Percentiles rank a stretch among this genome's conserved stretches.
Conservation (phyloP, 2,797 vertebrate species). For the Parauchenoglanis ngamensis region DNA sequence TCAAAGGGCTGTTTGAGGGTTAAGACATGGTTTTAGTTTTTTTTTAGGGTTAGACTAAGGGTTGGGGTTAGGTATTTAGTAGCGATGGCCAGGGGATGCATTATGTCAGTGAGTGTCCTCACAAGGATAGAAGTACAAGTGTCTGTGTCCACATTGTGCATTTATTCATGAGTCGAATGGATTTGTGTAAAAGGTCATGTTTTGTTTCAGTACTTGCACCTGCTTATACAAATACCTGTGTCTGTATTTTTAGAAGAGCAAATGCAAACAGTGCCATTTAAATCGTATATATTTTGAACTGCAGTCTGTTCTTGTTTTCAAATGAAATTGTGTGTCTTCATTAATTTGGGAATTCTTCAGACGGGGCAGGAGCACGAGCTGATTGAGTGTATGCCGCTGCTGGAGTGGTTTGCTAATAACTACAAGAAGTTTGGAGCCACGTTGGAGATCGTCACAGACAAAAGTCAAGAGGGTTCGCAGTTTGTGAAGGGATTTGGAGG, state of each 20-base stretch:
- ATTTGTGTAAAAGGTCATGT: slow-evolving; percentile 21
- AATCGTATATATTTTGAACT: neutral
- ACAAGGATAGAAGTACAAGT: too few relatives aligned
- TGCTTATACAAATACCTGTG: neutral
- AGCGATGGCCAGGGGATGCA: too few relatives aligned
- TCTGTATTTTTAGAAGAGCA: neutral
- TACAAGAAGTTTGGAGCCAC: slow-evolving; percentile 99
- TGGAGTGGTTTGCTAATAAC: slow-evolving; percentile 99
- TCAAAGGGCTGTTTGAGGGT: too few relatives aligned
- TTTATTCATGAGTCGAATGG: neutral
- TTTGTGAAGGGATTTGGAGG: slow-evolving; percentile 99
- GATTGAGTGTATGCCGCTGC: slow-evolving; percentile 96
- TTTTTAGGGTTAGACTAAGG: too few relatives aligned
- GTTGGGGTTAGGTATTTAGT: too few relatives aligned
- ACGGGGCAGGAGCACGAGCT: slow-evolving; percentile 98
- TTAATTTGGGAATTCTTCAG: slow-evolving; percentile 63
- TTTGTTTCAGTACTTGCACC: neutral
- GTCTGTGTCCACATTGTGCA: too few relatives aligned
- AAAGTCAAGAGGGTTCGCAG: slow-evolving; percentile 99
- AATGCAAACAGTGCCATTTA: neutral
- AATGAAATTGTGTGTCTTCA: neutral
- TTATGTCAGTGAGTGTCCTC: too few relatives aligned
- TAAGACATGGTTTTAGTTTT: too few relatives aligned
- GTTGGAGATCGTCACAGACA: slow-evolving; percentile 99
- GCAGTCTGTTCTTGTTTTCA: neutral